Evolutionary conservation across 2,888 invertebrate species (phyloP).

Genomic region (Iselma pallidipennis): DNA sequence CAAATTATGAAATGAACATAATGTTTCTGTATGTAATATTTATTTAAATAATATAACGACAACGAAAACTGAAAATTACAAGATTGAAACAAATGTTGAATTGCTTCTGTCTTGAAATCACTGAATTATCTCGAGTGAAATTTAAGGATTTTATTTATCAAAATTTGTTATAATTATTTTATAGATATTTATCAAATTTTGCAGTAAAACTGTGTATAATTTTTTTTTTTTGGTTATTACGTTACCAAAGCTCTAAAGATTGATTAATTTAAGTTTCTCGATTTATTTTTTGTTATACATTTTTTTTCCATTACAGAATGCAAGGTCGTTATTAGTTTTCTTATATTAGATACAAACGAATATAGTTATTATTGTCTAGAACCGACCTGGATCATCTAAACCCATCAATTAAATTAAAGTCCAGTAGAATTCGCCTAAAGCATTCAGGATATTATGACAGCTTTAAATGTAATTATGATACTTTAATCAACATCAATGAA

Average conservation of each 20-base stretch:
- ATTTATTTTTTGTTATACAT: neutral
- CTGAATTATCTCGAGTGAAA: too few relatives aligned
- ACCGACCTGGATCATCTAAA: conserved; percentile 1
- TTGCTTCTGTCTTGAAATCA: too few relatives aligned
- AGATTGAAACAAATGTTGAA: too few relatives aligned
- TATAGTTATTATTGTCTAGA: conserved; percentile 6
- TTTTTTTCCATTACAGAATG: neutral
- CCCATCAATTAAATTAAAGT: conserved; percentile 11
- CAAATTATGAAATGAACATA: too few relatives aligned
- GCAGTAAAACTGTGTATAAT: too few relatives aligned
- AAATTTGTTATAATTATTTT: too few relatives aligned
- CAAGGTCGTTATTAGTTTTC: neutral
- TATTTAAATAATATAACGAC: too few relatives aligned
- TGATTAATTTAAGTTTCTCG: neutral
- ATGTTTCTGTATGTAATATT: too few relatives aligned
- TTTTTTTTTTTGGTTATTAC: neutral
- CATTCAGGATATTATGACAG: conserved; percentile 6
- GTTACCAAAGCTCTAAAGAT: neutral
- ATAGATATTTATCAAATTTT: too few relatives aligned
- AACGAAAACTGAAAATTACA: too few relatives aligned
- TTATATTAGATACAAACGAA: neutral
- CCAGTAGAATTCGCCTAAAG: conserved; percentile 10
- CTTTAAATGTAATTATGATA: conserved; percentile 5
- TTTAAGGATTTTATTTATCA: too few relatives aligned
- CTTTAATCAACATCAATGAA: conserved; percentile 4